phyloP scores from a whole-genome alignment of 2,797 vertebrate genomes.

The Sebastes ruberrimus region DNA sequence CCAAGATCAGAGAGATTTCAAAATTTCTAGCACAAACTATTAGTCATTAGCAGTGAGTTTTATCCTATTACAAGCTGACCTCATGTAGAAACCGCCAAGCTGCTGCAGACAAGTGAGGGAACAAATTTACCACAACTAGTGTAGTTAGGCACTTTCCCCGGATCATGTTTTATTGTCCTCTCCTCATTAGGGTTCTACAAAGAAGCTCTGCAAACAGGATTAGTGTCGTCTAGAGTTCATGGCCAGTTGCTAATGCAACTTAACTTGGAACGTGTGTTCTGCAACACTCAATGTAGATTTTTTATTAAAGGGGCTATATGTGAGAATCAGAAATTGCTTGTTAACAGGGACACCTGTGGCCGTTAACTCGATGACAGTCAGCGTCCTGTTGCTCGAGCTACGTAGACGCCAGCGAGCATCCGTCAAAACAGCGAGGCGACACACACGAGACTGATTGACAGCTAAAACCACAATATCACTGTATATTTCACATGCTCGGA shows the following conservation, averaged over 20 bases:
- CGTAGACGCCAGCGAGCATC: too few species aligned
- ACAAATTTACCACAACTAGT: not conserved
- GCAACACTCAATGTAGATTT: not conserved
- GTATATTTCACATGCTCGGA: too few species aligned
- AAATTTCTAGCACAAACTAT: not conserved
- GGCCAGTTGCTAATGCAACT: not conserved
- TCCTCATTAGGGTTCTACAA: not conserved
- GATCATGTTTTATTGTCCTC: slow-evolving; percentile 1
- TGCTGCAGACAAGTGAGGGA: not conserved
- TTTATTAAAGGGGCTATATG: not conserved
- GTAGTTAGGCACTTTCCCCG: not conserved
- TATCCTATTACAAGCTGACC: not conserved
- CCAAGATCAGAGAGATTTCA: not conserved
- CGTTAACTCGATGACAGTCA: too few species aligned
- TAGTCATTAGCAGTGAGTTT: not conserved
- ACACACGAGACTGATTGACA: too few species aligned
- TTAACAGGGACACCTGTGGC: too few species aligned
- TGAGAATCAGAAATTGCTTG: too few species aligned
- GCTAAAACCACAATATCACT: too few species aligned
- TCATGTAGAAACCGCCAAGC: not conserved
- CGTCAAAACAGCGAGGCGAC: too few species aligned
- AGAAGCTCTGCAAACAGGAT: not conserved
- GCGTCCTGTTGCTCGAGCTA: too few species aligned
- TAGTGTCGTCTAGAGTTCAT: not conserved
- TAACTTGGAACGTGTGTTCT: not conserved